phyloP scores from a whole-genome alignment of 1,140 invertebrate species.

The Diachasma alloeum region DNA sequence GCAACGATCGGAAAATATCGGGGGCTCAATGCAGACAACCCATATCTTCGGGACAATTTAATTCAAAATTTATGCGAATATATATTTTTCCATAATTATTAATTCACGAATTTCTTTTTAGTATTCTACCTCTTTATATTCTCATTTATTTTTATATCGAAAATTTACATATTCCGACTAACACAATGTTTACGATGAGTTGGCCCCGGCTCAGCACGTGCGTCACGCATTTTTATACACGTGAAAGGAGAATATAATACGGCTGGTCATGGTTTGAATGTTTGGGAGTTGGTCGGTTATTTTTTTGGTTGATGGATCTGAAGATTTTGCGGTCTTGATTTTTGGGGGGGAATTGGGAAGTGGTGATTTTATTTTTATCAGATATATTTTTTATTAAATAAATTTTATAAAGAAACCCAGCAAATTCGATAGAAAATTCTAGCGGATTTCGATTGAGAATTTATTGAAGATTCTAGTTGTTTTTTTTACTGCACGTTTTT shows the following conservation, averaged over 20 bases:
- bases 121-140: neutral
- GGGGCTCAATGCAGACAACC: neutral
- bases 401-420: no score
- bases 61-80: neutral
- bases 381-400: no score
- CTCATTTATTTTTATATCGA: neutral
- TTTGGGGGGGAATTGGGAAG: no score
- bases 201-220: neutral
- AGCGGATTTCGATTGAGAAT: no score
- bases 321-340: no score
- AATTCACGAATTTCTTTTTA: neutral
- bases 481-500: no score
- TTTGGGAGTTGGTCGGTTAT: no score
- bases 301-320: no score
- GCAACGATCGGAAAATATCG: slow-evolving; percentile 4
- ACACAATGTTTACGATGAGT: neutral
- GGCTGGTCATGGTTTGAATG: neutral
- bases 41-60: neutral
- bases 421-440: no score
- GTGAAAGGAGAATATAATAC: neutral
- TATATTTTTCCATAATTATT: neutral
- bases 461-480: no score
- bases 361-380: no score
- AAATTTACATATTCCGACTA: neutral
- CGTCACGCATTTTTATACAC: slow-evolving; percentile 2